Evolutionary conservation across 1,140 invertebrate genomes (phyloP).

Genomic region (Micrasema minimum): DNA sequence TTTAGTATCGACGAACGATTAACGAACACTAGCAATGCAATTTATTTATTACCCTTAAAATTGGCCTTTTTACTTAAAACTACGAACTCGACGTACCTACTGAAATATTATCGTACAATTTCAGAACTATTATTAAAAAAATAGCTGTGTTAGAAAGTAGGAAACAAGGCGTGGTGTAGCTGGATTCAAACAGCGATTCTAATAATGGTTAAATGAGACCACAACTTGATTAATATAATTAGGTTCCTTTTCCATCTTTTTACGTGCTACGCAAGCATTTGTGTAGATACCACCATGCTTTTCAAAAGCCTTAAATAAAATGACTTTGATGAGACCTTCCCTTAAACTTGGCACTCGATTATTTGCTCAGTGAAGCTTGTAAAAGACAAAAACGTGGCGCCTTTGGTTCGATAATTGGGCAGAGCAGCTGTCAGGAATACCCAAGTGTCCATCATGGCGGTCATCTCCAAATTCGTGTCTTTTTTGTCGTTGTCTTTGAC

Average conservation of each 20-base stretch:
- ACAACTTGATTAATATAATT: no score
- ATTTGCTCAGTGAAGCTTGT: background rate
- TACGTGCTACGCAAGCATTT: no score
- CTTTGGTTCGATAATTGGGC: conserved; percentile 17
- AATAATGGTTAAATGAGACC: no score
- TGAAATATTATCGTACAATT: background rate
- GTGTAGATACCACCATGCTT: background rate
- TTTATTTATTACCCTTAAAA: background rate
- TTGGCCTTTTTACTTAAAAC: background rate
- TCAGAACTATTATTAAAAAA: no score
- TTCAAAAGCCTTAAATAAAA: background rate
- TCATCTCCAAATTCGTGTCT: conserved; percentile 13
- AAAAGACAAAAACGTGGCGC: conserved; percentile 25
- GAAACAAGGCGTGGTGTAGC: no score
- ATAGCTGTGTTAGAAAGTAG: no score
- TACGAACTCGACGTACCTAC: background rate
- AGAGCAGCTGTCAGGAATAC: conserved; percentile 16
- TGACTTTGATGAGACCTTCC: background rate
- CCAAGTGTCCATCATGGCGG: conserved; percentile 7
- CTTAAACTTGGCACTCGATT: background rate
- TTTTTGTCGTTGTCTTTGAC: conserved; percentile 5
- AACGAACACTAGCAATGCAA: no score
- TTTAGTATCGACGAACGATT: no score
- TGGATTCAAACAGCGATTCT: no score
- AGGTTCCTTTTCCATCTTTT: no score